Percentiles rank a stretch among this genome's conserved stretches.
phyloP scores from a whole-genome alignment of 1,140 invertebrate genomes.

The Amyelois transitella region DNA sequence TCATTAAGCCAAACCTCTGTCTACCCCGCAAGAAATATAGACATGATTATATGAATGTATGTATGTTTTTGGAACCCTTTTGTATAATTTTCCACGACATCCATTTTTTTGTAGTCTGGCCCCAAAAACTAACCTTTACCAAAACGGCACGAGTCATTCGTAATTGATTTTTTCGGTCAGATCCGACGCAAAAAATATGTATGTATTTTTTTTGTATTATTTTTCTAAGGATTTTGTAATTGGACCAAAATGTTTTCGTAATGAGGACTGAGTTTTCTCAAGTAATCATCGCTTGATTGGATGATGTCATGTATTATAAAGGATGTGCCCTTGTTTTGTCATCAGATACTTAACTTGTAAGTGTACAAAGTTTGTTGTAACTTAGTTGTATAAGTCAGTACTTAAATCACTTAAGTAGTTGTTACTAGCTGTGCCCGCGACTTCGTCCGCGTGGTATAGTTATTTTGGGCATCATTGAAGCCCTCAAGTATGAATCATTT shows the following conservation, averaged over 20 bases:
- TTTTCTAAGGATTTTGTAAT: constrained; percentile 32
- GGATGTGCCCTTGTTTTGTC: background rate
- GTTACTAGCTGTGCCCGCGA: too few relatives aligned
- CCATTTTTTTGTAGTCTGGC: background rate
- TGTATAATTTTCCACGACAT: background rate
- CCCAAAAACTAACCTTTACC: constrained; percentile 14
- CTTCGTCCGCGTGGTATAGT: too few relatives aligned
- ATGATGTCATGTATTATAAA: background rate
- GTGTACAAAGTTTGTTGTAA: background rate
- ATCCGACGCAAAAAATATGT: constrained; percentile 41
- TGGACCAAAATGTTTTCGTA: constrained; percentile 26
- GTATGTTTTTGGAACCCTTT: background rate
- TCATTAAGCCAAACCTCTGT: too few relatives aligned
- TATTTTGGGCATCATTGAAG: too few relatives aligned
- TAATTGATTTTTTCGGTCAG: constrained; percentile 48
- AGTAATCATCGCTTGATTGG: constrained; percentile 15
- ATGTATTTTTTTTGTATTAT: constrained; percentile 21
- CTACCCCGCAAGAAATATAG: too few relatives aligned
- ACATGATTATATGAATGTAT: too few relatives aligned
- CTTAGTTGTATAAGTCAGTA: background rate
- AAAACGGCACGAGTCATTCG: constrained; percentile 34
- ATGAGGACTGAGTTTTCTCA: constrained; percentile 24
- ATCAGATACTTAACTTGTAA: too few relatives aligned
- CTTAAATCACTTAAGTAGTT: too few relatives aligned
- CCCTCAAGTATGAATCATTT: too few relatives aligned